Evolutionary conservation across 2,797 vertebrate species (phyloP), one percentile per base, ranked within the genome.

Genomic region (Sphaeramia orbicularis): DNA sequence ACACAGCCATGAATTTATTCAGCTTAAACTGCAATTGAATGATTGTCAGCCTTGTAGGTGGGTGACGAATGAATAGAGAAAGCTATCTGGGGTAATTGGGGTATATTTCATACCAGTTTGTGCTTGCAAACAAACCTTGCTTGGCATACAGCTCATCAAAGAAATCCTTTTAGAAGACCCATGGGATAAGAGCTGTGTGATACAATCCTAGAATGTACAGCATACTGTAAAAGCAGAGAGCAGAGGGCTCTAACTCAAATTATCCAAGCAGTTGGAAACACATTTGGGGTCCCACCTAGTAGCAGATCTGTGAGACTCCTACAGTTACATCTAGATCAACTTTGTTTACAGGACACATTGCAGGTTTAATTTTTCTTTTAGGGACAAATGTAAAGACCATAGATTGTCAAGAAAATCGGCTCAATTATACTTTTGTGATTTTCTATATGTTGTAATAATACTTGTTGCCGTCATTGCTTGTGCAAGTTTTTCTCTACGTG

Each of bases 271-370:
- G 58, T 44, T 16, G 13, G 10, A 18, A 21, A 16, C 10, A 38
- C 32, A 19, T 53, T 38, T 16, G 11, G 51, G 4, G 32, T 36
- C 19, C 19, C 5, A 27, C 24, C 24, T 27, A 27, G 32, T 30
- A 30, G 27, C 6, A 0, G 56, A 81, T 10, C 7, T 36, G 10
- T 37, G 18, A 7, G 55, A 77, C 4, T 10, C 59, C 53, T 41
- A 52, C 38, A 48, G 48, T 14, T 75, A 85, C 78, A 74, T 83
- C 57, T 82, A 82, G 84, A 80, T 60, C 12, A 27, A 9, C 45
- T 80, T 87, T 6, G 7, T 44, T 13, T 55, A 70, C 58, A 78
- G 27, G 58, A 76, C 53, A 24, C 30, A 65, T 56, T 74, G 71
- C 83, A 55, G 15, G 49, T 18, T 52, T 32, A 1, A 36, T 59